Evolutionary conservation across 2,888 invertebrate genomes (phyloP).

Genomic region (Pyralis farinalis): DNA sequence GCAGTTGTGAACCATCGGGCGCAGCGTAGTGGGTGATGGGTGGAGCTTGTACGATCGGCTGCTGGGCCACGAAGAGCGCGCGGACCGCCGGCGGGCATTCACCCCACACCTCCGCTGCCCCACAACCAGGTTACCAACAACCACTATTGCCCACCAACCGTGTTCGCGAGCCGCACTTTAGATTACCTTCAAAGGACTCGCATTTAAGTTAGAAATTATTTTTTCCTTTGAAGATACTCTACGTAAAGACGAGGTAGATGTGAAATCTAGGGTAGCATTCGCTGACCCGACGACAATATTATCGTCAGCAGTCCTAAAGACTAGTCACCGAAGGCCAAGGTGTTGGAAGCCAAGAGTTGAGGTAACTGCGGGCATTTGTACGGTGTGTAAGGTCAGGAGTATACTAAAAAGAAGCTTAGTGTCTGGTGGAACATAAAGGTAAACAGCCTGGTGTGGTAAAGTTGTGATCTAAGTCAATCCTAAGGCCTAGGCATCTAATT

Average conservation of each 20-base stretch:
- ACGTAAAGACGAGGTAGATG: constrained; percentile 46
- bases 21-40: constrained; percentile 82
- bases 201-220: neutral
- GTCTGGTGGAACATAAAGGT: constrained; percentile 76
- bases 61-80: constrained; percentile 75
- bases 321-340: constrained; percentile 69
- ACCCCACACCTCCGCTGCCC: constrained; percentile 76
- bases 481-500: constrained; percentile 79
- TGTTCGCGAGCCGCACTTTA: constrained; percentile 52
- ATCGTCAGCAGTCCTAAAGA: constrained; percentile 46
- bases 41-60: constrained; percentile 64
- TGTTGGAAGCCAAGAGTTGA: constrained; percentile 78
- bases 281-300: constrained; percentile 53
- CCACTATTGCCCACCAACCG: constrained; percentile 56
- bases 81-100: constrained; percentile 76
- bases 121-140: constrained; percentile 73
- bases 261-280: constrained; percentile 57
- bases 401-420: constrained; percentile 79
- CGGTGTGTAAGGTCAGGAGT: constrained; percentile 79
- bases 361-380: constrained; percentile 81
- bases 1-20: constrained; percentile 82
- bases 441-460: constrained; percentile 78
- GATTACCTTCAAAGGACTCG: constrained; percentile 62
- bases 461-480: constrained; percentile 77
- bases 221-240: constrained; percentile 62